Conservation (phyloP, 2,888 invertebrate species). For the Pachymerium ferrugineum region DNA sequence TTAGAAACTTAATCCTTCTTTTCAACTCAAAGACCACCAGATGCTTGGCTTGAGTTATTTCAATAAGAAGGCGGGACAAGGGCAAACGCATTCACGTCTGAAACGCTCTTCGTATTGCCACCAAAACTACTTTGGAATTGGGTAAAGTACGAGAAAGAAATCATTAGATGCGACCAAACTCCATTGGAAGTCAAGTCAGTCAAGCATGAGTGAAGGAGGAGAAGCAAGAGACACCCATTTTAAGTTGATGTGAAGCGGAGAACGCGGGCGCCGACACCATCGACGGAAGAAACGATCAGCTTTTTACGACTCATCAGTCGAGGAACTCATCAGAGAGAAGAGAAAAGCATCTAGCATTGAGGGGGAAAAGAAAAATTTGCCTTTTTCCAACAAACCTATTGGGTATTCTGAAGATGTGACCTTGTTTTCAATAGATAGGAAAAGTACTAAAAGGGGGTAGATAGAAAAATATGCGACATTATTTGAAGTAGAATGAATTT, state of each 20-base stretch:
- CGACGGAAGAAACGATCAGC: conserved; percentile 17
- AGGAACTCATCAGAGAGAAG: conserved; percentile 7
- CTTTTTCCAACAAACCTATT: background rate
- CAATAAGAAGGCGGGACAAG: background rate
- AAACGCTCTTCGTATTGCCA: background rate
- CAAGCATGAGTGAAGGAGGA: background rate
- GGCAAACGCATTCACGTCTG: conserved; percentile 2
- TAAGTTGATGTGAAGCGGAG: conserved; percentile 10
- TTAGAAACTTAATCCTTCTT: conserved; percentile 19
- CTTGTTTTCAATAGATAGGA: background rate
- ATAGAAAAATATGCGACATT: too few relatives aligned
- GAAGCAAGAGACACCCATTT: conserved; percentile 10
- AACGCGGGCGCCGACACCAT: conserved; percentile 6
- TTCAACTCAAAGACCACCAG: conserved; percentile 14
- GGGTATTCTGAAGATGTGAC: background rate
- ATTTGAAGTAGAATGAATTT: too few relatives aligned
- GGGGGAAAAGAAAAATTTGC: background rate
- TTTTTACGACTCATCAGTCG: conserved; percentile 14
- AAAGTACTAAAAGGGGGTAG: too few relatives aligned
- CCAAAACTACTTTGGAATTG: conserved; percentile 1
- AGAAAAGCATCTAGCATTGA: background rate
- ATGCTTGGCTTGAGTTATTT: conserved; percentile 15
- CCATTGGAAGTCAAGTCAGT: conserved; percentile 6
- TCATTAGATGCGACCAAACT: background rate
- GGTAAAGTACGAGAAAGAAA: conserved; percentile 6